phyloP scores from a whole-genome alignment of 2,113 vertebrate species.

The Dinomys branickii region DNA sequence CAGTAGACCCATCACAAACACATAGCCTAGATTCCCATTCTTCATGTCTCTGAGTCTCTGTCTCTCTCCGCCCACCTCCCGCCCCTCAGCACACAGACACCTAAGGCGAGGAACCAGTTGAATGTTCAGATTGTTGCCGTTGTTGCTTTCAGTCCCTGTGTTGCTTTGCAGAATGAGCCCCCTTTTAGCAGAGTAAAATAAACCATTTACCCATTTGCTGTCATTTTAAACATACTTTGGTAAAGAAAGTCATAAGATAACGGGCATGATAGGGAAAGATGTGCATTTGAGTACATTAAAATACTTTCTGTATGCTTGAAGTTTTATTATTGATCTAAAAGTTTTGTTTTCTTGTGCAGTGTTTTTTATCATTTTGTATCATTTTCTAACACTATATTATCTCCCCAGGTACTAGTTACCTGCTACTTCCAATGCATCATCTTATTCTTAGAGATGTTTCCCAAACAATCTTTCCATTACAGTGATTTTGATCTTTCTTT shows the following conservation, averaged over 20 bases:
- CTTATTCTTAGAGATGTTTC: conserved; percentile 4
- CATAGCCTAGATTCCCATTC: neutral
- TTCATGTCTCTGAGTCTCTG: neutral
- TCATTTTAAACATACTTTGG: conserved; percentile 18
- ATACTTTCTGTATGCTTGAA: neutral
- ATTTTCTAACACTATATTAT: conserved; percentile 35
- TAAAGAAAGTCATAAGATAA: conserved; percentile 50
- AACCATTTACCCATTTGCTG: neutral
- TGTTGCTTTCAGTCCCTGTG: neutral
- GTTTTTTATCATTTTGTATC: conserved; percentile 41
- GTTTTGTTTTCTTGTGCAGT: conserved; percentile 20
- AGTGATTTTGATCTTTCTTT: neutral
- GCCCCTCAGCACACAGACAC: neutral
- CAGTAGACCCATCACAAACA: neutral
- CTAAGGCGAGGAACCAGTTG: neutral
- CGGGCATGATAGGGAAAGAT: neutral
- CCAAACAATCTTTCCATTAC: conserved; percentile 21
- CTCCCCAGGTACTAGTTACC: neutral
- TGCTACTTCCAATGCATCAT: neutral
- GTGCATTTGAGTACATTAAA: neutral
- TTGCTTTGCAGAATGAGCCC: neutral
- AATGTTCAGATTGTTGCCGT: neutral
- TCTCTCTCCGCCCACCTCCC: too few species aligned
- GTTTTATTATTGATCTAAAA: conserved; percentile 46
- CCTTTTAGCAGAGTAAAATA: conserved; percentile 35